Evolutionary conservation across 2,797 vertebrate species (phyloP).

Genomic region (Botia almorhae): DNA sequence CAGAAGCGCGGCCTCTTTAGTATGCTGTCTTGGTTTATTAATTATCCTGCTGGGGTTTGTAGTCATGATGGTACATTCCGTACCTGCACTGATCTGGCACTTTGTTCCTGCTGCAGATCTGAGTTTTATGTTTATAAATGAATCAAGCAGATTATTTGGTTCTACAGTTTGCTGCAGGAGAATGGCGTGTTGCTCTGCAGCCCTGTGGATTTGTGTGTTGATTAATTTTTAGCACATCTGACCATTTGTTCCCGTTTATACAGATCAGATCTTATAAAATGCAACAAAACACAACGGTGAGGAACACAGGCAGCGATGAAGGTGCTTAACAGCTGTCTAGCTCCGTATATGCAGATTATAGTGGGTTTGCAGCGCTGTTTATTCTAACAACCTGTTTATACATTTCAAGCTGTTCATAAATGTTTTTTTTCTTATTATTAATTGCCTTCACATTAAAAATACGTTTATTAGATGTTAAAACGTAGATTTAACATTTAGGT

Average conservation of each 20-base stretch:
- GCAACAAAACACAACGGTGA: neutral
- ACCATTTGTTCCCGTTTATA: neutral
- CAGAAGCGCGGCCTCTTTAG: conserved; percentile 11
- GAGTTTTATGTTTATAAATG: conserved; percentile 23
- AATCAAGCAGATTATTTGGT: conserved; percentile 22
- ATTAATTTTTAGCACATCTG: conserved; percentile 9
- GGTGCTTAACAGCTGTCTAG: neutral
- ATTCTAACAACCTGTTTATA: neutral
- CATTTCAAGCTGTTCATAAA: neutral
- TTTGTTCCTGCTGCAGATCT: conserved; percentile 42
- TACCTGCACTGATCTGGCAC: conserved; percentile 43
- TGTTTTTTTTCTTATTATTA: neutral
- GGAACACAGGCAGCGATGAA: neutral
- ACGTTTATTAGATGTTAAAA: too few species aligned
- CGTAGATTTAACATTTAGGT: too few species aligned
- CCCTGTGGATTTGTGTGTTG: neutral
- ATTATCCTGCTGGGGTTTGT: conserved; percentile 49
- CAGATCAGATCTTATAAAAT: conserved; percentile 1
- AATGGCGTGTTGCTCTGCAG: conserved; percentile 1
- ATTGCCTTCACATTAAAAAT: neutral
- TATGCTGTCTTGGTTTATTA: conserved; percentile 46
- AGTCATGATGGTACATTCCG: conserved; percentile 48
- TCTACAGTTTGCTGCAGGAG: conserved; percentile 34
- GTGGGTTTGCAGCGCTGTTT: neutral
- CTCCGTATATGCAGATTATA: neutral